These are phyloP conservation scores for Polymixis lichenea DNA, from an alignment of 2,888 invertebrate genomes.

Conservation along the genomic window DNA sequence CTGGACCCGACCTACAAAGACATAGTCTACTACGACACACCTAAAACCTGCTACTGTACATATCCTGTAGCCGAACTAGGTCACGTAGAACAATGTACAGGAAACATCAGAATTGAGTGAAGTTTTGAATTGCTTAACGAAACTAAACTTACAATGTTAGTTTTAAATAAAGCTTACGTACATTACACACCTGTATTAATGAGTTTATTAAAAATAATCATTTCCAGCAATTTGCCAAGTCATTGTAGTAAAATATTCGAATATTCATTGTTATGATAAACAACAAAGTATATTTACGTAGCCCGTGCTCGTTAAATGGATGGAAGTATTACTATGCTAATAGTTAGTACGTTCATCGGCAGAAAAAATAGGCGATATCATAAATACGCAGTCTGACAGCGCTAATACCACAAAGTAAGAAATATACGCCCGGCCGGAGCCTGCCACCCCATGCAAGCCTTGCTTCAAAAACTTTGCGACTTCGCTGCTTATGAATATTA, in stretches of 20 bases:
- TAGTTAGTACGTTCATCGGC: constrained; percentile 24
- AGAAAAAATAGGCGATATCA: constrained; percentile 48
- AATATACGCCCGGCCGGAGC: constrained; percentile 43
- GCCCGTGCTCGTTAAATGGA: not conserved
- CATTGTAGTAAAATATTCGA: no score
- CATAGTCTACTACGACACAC: constrained; percentile 26
- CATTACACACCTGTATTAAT: not conserved
- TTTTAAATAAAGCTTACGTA: not conserved
- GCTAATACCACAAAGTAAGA: constrained; percentile 55
- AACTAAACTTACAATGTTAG: not conserved
- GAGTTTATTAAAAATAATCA: not conserved
- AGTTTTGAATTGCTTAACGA: not conserved
- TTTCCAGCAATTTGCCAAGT: not conserved
- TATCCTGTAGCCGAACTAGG: constrained; percentile 28
- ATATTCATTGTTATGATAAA: not conserved
- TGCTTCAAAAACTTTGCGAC: constrained; percentile 53
- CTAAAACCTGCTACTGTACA: constrained; percentile 8
- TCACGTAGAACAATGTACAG: constrained; percentile 38
- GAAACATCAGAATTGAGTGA: constrained; percentile 4
- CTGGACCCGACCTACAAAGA: constrained; percentile 34
- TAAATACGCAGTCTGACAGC: constrained; percentile 49
- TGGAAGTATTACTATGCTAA: constrained; percentile 13
- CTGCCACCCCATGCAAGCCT: constrained; percentile 51
- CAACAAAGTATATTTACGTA: not conserved
- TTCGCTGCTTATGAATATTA: constrained; percentile 49